Evolutionary conservation across 2,797 vertebrate genomes (phyloP), one percentile per base, ranked within the genome.

Genomic region (Buphagus erythrorhynchus): DNA sequence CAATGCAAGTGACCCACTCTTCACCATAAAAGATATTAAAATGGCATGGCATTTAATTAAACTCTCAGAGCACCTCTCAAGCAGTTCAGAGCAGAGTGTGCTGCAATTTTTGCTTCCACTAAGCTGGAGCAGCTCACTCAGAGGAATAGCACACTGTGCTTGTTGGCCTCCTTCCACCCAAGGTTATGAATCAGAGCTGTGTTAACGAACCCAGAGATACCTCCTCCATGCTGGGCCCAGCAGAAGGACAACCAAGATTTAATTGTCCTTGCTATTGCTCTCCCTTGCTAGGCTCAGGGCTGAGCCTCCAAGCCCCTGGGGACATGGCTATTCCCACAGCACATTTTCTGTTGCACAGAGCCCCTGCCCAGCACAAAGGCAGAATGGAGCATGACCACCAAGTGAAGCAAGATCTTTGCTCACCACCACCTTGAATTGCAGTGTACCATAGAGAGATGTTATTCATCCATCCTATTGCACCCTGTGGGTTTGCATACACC

Each of bases 101-200:
- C 33, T 86, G 72, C 19, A 77, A 18, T 75, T 90, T 91, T 91
- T 93, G 19, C 67, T 86, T 89, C 62, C 40, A 36, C 45, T 85
- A 81, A 69, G 18, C 72, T 78, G 89, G 45, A 93, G 19, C 11
- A 72, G 66, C 62, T 83, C 49, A 13, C 71, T 79, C 72, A 18
- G 68, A 92, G 87, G 91, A 94, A 66, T 66, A 86, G 33, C 55
- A 38, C 13, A 2, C 89, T 88, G 73, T 45, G 91, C 73, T 78
- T 86, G 24, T 55, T 96, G 95, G 91, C 69, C 22, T 91, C 66
- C 59, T 91, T 95, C 93, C 93, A 93, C 66, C 45, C 40, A 16
- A 55, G 63, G 48, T 73, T 88, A 57, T 95, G 91, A 96, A 94
- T 93, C 40, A 68, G 69, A 88, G 36, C 79, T 62, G 73, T 63